phyloP scores from a whole-genome alignment of 2,888 invertebrate genomes.

The Pyrrhosoma nymphula region DNA sequence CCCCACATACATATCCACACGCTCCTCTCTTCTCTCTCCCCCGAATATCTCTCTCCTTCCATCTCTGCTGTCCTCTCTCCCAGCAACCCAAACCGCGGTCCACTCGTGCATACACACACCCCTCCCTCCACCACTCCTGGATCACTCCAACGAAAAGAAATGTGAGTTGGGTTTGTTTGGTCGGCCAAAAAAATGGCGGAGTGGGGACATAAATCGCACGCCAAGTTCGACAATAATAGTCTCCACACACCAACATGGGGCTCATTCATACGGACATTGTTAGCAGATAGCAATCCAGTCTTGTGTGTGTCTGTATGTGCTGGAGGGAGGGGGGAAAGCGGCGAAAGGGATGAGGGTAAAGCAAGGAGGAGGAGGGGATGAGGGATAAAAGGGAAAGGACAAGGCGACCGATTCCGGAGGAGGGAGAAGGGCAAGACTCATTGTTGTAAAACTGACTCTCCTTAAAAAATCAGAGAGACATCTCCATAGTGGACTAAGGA shows the following conservation, averaged over 20 bases:
- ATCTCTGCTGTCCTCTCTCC: neutral
- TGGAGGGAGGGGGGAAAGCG: neutral
- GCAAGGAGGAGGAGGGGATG: neutral
- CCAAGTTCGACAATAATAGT: constrained; percentile 34
- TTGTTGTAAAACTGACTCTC: constrained; percentile 7
- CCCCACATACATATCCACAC: neutral
- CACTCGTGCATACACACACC: neutral
- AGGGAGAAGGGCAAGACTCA: neutral
- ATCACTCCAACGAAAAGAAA: neutral
- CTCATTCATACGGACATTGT: constrained; percentile 24
- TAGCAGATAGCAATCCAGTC: constrained; percentile 1
- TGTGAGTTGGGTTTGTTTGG: neutral
- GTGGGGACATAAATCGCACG: neutral
- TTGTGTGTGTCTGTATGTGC: neutral
- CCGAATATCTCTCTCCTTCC: neutral
- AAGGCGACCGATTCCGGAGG: neutral
- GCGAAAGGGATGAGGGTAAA: neutral
- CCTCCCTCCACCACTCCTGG: neutral
- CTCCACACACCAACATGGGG: neutral
- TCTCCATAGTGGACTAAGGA: neutral
- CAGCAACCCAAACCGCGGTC: neutral
- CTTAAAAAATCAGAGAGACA: constrained; percentile 3
- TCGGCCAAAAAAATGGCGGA: neutral
- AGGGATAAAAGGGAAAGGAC: neutral
- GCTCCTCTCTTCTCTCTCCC: neutral